These are phyloP conservation scores for Blastobasis lacticolella DNA, from an alignment of 2,888 invertebrate species.

Conservation along the genomic window DNA sequence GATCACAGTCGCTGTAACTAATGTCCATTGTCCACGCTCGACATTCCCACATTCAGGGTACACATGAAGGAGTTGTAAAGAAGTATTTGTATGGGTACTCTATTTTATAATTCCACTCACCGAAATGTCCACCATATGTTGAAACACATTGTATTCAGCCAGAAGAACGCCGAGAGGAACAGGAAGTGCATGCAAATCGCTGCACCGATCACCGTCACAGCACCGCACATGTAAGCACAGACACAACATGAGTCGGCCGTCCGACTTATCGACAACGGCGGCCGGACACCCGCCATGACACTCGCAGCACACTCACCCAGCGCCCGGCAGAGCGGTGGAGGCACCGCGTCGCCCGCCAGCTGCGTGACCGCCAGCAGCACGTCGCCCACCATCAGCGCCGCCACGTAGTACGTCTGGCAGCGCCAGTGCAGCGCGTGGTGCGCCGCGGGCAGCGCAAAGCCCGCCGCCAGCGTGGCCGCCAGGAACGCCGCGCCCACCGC, in stretches of 20 bases:
- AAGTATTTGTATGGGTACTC: no score
- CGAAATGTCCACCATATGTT: conserved; percentile 96
- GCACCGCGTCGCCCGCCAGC: conserved; percentile 77
- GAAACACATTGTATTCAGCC: conserved; percentile 96
- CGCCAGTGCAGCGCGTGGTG: conserved; percentile 92
- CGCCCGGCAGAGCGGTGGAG: conserved; percentile 76
- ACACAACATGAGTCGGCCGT: conserved; percentile 3
- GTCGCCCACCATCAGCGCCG: conserved; percentile 87
- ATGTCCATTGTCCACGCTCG: no score
- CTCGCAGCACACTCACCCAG: conserved; percentile 74
- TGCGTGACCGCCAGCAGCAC: conserved; percentile 85
- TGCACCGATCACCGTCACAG: conserved; percentile 32
- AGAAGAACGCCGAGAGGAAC: conserved; percentile 92
- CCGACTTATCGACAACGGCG: not conserved
- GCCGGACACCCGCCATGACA: not conserved
- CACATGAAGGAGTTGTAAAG: no score
- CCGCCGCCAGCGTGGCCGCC: conserved; percentile 85
- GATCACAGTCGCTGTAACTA: no score
- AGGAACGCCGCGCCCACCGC: conserved; percentile 88
- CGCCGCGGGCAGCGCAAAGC: conserved; percentile 85
- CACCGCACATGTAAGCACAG: conserved; percentile 28
- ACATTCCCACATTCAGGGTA: no score
- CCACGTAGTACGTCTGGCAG: conserved; percentile 91
- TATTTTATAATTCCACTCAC: conserved; percentile 61
- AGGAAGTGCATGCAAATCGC: conserved; percentile 91